Percentiles rank a stretch among this genome's conserved stretches.
Evolutionary conservation across 2,113 vertebrate species (phyloP).

Genomic region (Trogon surrucura): DNA sequence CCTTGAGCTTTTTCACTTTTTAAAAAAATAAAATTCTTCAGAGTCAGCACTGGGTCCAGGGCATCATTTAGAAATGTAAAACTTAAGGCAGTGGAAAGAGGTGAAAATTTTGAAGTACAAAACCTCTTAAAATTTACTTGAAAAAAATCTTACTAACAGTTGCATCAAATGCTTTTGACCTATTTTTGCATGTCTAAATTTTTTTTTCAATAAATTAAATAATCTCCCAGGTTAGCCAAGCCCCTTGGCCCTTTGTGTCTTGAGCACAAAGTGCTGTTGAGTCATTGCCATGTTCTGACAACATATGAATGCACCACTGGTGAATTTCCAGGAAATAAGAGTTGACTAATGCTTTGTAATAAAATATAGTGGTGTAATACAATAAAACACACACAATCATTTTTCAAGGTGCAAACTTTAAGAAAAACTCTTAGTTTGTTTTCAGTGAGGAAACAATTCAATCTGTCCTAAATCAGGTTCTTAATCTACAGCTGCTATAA

Average conservation of each 20-base stretch:
- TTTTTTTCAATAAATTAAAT: neutral
- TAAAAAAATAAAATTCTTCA: neutral
- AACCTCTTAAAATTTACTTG: neutral
- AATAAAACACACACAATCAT: slow-evolving; percentile 51
- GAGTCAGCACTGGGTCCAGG: neutral
- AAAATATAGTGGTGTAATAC: slow-evolving; percentile 38
- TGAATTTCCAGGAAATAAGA: neutral
- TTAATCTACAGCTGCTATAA: slow-evolving; percentile 75
- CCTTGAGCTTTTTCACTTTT: neutral
- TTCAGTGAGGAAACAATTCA: slow-evolving; percentile 65
- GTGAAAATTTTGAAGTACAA: neutral
- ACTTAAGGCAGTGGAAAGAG: neutral
- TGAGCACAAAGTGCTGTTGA: neutral
- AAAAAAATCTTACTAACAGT: neutral
- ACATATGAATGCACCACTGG: neutral
- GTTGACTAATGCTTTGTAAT: slow-evolving; percentile 38
- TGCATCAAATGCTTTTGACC: neutral
- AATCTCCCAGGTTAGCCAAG: neutral
- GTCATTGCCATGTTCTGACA: neutral
- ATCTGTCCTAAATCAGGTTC: slow-evolving; percentile 69
- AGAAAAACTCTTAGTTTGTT: slow-evolving; percentile 65
- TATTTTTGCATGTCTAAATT: neutral
- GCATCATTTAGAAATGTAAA: neutral
- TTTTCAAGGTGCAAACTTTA: slow-evolving; percentile 61
- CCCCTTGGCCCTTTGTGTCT: neutral